Percentiles rank a stretch among this genome's conserved stretches.
Evolutionary conservation across 2,797 vertebrate genomes (phyloP).

Genomic region (Anas flavirostris): DNA sequence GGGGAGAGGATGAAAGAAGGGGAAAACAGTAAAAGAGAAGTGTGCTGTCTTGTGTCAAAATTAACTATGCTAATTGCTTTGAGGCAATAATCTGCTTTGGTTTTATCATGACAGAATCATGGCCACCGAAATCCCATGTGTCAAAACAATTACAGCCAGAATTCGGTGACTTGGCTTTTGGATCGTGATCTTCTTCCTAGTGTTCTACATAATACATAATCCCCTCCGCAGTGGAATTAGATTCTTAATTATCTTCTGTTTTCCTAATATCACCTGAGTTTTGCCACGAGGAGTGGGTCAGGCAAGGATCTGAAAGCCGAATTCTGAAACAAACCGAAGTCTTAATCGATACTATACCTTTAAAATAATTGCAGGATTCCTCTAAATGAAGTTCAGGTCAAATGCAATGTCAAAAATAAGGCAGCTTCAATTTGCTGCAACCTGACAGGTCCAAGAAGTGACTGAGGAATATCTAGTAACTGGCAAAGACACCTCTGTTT

Average conservation of each 20-base stretch:
- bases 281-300: conserved; percentile 38
- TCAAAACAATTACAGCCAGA: conserved; percentile 11
- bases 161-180: conserved; percentile 13
- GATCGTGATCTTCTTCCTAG: conserved; percentile 14
- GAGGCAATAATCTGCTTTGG: conserved; percentile 2
- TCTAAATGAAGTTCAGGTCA: conserved; percentile 73
- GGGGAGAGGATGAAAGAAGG: not conserved
- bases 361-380: conserved; percentile 62
- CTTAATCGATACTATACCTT: conserved; percentile 62
- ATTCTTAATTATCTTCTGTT: conserved; percentile 49
- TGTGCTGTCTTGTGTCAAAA: conserved; percentile 6
- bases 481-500: conserved; percentile 68
- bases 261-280: conserved; percentile 22
- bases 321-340: conserved; percentile 57
- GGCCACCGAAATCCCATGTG: not conserved
- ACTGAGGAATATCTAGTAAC: conserved; percentile 61
- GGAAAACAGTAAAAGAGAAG: not conserved
- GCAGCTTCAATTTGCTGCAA: conserved; percentile 61
- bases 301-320: conserved; percentile 54
- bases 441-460: conserved; percentile 60
- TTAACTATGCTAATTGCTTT: conserved; percentile 26
- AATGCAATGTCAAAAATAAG: conserved; percentile 66
- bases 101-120: not conserved
- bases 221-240: conserved; percentile 8
- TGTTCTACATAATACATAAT: not conserved